These are phyloP conservation scores for Platyura marginata DNA, from an alignment of 1,140 invertebrate species.

Conservation along the genomic window DNA sequence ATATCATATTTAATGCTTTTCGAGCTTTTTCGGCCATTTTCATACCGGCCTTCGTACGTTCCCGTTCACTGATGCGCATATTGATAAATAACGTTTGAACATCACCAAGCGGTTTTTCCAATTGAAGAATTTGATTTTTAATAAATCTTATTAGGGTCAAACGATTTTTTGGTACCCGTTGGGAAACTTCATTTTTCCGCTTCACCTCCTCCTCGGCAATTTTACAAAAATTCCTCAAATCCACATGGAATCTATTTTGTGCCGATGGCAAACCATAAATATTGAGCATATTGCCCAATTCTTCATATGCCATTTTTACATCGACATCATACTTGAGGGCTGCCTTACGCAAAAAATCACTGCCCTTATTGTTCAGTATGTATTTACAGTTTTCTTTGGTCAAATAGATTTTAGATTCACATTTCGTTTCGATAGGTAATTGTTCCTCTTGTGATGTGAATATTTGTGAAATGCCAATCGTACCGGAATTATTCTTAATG, in stretches of 20 bases:
- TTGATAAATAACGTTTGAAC: conserved; percentile 23
- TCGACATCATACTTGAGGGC: conserved; percentile 24
- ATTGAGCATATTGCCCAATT: conserved; percentile 24
- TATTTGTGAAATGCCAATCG: conserved; percentile 6
- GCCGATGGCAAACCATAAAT: conserved; percentile 27
- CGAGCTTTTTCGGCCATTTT: conserved; percentile 22
- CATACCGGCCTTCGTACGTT: conserved; percentile 25
- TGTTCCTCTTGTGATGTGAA: neutral
- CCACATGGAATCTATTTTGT: conserved; percentile 28
- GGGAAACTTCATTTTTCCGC: conserved; percentile 6
- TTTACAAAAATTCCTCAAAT: conserved; percentile 23
- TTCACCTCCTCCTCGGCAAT: conserved; percentile 9
- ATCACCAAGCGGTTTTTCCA: conserved; percentile 17
- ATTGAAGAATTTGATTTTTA: conserved; percentile 14
- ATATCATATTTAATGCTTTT: conserved; percentile 29
- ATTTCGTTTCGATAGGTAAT: too few relatives aligned
- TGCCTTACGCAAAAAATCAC: conserved; percentile 19
- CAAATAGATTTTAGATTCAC: conserved; percentile 26
- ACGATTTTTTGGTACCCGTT: conserved; percentile 13
- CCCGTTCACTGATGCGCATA: conserved; percentile 25
- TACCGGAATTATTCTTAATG: neutral
- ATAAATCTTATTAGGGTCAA: conserved; percentile 14
- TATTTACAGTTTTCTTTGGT: conserved; percentile 25
- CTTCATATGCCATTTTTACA: conserved; percentile 19
- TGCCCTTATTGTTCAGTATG: conserved; percentile 25